A percentile compares a stretch with the other conserved stretches of the same genome.
Evolutionary conservation across 2,797 vertebrate species (phyloP).

Genomic region (Micromesistius poutassou): DNA sequence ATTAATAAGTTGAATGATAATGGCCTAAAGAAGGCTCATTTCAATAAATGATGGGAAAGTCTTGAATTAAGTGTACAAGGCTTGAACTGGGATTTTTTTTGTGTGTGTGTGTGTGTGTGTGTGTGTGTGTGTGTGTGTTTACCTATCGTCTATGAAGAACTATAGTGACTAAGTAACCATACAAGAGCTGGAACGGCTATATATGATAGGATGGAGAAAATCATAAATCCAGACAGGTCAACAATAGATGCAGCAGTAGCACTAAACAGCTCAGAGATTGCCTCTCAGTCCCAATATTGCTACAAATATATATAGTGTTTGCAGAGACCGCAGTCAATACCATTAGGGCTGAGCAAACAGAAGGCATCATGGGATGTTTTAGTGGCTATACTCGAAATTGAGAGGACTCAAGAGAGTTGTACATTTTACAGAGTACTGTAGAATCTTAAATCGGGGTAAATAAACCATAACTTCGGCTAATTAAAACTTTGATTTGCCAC

Average conservation of each 20-base stretch:
- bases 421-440: too few species aligned
- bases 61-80: conserved; percentile 17
- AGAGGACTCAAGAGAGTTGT: too few species aligned
- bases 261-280: background rate
- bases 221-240: background rate
- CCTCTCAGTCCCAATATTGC: background rate
- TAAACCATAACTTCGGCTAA: too few species aligned
- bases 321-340: background rate
- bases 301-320: background rate
- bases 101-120: background rate
- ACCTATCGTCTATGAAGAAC: conserved; percentile 2
- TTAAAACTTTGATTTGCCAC: too few species aligned
- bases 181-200: conserved; percentile 3
- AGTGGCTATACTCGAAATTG: too few species aligned
- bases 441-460: too few species aligned
- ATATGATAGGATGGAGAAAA: background rate
- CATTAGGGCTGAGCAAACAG: too few species aligned
- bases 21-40: conserved; percentile 51
- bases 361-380: too few species aligned
- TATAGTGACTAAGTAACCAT: background rate
- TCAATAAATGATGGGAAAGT: conserved; percentile 65
- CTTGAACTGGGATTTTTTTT: conserved; percentile 30
- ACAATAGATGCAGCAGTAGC: background rate
- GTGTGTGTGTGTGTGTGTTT: background rate
- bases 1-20: conserved; percentile 58